Base-by-base conservation (phyloP, 1,140 invertebrate species). In the Chlorops oryzae region DNA sequence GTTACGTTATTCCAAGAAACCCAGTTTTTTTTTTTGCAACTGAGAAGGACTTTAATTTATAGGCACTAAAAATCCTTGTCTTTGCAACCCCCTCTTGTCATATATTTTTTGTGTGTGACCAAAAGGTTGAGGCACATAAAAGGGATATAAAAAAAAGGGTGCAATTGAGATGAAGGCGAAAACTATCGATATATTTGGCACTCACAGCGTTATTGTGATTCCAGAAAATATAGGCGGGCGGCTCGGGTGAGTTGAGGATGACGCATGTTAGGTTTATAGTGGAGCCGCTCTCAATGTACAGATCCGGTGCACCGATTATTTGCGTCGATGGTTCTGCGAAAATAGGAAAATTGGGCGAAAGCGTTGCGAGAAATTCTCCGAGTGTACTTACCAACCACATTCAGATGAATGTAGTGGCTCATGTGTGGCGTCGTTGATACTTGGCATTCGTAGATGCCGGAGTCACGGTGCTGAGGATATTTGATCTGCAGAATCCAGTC, bases 231-330 rank as follows among this genome's bases (percentile, higher is more conserved):
- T 90, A 93, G 37, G 87, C 87, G 28, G 91, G 91, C 46, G 90
- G 88, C 66, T 93, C 90, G 13, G 91, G 90, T 62, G 88, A 91
- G 66, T 89, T 88, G 42, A 86, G 76, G 51, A 95, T 88, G 48
- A 92, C 83, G 74, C 92, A 95, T 37, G 91, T 95, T 54, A 95
- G 78, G 76, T 94, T 94, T 73, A 95, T 94, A 59, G 90, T 92
- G 67, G 89, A 92, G 42, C 90, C 90, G 50, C 86, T 79, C 75
- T 92, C 87, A 62, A 94, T 92, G 75, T 88, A 92, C 57, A 94
- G 77, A 72, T 94, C 90, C 25, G 89, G 88, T 37, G 85, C 87
- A 38, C 90, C 91, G 50, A 92, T 80, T 58, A 94, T 92, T 71
- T 90, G 85, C 22, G 90, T 90, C 56, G 86, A 85, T 24, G 90